Conservation (phyloP, 2,888 invertebrate species). For the Pasiphila rectangulata region DNA sequence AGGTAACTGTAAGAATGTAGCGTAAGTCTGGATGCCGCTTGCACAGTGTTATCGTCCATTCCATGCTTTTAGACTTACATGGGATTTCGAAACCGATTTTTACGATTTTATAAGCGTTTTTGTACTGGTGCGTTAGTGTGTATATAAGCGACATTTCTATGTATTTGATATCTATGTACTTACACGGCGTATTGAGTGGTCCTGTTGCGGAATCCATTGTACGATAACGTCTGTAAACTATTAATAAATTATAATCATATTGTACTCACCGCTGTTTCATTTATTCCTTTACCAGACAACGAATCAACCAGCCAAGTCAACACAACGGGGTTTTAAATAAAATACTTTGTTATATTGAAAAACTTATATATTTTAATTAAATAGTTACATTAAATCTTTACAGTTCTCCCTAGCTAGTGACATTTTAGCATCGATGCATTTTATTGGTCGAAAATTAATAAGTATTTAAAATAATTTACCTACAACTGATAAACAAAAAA, state of each 20-base stretch:
- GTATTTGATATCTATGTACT: slow-evolving; percentile 46
- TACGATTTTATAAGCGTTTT: slow-evolving; percentile 41
- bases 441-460: slow-evolving; percentile 73
- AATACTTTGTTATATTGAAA: slow-evolving; percentile 56
- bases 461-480: slow-evolving; percentile 74
- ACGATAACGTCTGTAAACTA: slow-evolving; percentile 80
- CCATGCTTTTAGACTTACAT: slow-evolving; percentile 54
- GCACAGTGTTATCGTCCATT: slow-evolving; percentile 57
- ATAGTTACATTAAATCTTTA: slow-evolving; percentile 80
- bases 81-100: slow-evolving; percentile 32
- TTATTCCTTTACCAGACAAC: too few relatives aligned
- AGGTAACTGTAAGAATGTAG: slow-evolving; percentile 64
- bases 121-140: slow-evolving; percentile 59
- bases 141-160: slow-evolving; percentile 52
- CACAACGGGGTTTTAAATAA: too few relatives aligned
- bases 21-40: slow-evolving; percentile 52
- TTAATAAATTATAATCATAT: slow-evolving; percentile 81
- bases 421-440: slow-evolving; percentile 75
- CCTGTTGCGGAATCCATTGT: slow-evolving; percentile 58
- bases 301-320: too few relatives aligned
- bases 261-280: slow-evolving; percentile 62
- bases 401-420: slow-evolving; percentile 78
- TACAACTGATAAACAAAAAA: slow-evolving; percentile 72
- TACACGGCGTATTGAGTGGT: slow-evolving; percentile 26
- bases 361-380: slow-evolving; percentile 80